Conservation (phyloP, 2,113 vertebrate species). For the Menura novaehollandiae region DNA sequence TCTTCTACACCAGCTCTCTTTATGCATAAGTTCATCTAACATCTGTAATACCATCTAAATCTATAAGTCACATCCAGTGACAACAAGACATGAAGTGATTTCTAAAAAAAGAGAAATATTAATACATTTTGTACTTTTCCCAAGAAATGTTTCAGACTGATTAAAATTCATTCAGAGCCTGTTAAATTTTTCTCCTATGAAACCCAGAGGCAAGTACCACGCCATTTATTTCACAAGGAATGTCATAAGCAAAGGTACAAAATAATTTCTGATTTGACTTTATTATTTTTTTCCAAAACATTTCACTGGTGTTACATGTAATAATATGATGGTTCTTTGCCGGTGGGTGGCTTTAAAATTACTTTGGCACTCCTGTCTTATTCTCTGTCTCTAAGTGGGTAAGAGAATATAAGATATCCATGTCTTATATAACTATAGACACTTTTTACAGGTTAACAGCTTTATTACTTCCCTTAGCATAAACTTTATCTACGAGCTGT, state of each 20-base stretch:
- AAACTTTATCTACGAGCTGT: not conserved
- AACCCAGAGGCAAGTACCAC: not conserved
- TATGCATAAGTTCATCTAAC: not conserved
- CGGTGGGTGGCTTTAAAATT: not conserved
- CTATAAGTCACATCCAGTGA: not conserved
- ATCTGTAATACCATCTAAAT: not conserved
- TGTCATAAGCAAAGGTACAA: not conserved
- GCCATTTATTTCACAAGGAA: not conserved
- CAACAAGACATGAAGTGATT: not conserved
- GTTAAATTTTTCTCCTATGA: not conserved
- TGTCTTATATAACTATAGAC: not conserved
- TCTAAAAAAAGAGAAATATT: not conserved
- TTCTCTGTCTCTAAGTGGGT: not conserved
- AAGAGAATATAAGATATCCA: not conserved
- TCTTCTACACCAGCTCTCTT: not conserved
- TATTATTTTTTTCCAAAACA: not conserved
- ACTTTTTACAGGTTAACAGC: not conserved
- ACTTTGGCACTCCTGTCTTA: not conserved
- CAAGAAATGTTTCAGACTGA: not conserved
- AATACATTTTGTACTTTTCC: not conserved
- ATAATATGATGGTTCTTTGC: not conserved
- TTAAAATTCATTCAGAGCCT: not conserved
- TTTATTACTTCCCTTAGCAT: not conserved
- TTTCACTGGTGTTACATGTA: not conserved
- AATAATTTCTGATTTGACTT: not conserved